Conservation (phyloP, 1,140 invertebrate species). For the Polypedilum pembai region DNA sequence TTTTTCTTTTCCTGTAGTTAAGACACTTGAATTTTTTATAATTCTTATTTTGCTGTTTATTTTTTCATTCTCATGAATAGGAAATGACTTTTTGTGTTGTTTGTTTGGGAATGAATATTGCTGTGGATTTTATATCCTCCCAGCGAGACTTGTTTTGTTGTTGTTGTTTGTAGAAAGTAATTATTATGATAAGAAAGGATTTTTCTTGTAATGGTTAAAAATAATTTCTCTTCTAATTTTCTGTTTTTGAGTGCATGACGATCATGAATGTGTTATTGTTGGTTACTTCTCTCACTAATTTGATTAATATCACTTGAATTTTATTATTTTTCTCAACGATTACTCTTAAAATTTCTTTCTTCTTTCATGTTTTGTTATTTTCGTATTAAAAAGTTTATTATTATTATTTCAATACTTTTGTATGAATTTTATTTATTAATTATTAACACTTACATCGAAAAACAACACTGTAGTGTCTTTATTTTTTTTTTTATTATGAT, state of each 20-base stretch:
- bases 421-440: not conserved
- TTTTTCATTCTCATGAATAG: not conserved
- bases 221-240: too few species aligned
- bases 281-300: not conserved
- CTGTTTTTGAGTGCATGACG: too few species aligned
- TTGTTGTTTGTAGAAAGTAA: too few species aligned
- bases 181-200: too few species aligned
- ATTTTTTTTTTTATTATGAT: too few species aligned
- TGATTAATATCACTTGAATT: conserved; percentile 18
- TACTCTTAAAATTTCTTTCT: not conserved
- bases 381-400: not conserved
- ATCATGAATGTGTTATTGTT: too few species aligned
- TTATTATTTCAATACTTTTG: not conserved
- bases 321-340: not conserved
- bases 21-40: conserved; percentile 24
- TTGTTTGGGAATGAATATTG: too few species aligned
- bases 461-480: not conserved
- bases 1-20: conserved; percentile 27
- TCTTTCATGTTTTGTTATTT: not conserved
- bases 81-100: not conserved
- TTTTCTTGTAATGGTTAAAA: too few species aligned
- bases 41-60: not conserved
- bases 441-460: conserved; percentile 2
- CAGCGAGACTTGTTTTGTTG: too few species aligned
- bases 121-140: too few species aligned